phyloP scores from a whole-genome alignment of 1,140 invertebrate species.

The Drosophila leontia region DNA sequence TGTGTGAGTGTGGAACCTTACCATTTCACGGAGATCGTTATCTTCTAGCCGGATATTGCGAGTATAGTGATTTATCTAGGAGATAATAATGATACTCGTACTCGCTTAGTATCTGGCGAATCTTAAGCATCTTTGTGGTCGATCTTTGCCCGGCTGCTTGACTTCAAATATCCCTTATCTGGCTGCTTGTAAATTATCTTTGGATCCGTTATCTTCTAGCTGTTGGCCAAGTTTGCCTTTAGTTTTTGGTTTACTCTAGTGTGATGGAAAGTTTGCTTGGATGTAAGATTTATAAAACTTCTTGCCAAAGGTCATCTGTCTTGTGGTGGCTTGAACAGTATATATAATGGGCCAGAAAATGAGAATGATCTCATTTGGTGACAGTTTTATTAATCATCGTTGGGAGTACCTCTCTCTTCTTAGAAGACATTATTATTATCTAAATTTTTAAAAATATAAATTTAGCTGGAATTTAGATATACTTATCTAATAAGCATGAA shows the following conservation, averaged over 20 bases:
- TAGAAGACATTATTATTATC: not conserved
- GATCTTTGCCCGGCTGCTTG: constrained; percentile 7
- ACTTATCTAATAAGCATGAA: not conserved
- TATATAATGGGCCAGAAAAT: not conserved
- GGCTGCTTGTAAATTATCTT: constrained; percentile 41
- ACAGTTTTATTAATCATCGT: not conserved
- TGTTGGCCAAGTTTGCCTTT: constrained; percentile 10
- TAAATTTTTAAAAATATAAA: not conserved
- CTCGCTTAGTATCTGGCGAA: constrained; percentile 20
- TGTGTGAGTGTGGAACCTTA: constrained; percentile 12
- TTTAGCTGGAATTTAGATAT: constrained; percentile 1
- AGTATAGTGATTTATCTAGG: constrained; percentile 46
- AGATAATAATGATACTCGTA: constrained; percentile 41
- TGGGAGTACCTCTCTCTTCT: not conserved
- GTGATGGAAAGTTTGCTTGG: constrained; percentile 6
- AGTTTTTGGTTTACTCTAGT: constrained; percentile 8
- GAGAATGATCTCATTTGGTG: constrained; percentile 1
- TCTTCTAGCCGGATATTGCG: constrained; percentile 48
- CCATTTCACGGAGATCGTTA: constrained; percentile 52
- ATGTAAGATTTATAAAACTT: constrained; percentile 6
- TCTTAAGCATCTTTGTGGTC: constrained; percentile 13
- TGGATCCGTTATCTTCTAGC: constrained; percentile 23
- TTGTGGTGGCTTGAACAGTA: not conserved
- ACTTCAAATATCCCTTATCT: constrained; percentile 43
- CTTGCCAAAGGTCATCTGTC: constrained; percentile 9